Evolutionary conservation across 1,140 invertebrate genomes (phyloP).

Genomic region (Sinella curviseta): DNA sequence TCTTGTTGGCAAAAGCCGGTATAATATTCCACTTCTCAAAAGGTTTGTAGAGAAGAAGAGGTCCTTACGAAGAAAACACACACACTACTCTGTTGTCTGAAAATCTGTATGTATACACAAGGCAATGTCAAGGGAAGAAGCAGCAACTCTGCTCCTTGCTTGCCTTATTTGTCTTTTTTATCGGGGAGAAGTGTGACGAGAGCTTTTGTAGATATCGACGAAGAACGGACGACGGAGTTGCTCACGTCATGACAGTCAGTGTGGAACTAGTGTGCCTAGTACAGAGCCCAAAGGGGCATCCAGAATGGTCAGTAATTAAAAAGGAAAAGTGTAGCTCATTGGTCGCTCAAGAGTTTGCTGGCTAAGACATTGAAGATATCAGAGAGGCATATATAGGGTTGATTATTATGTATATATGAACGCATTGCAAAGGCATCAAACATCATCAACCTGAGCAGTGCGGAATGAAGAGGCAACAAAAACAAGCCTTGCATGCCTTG

Average conservation of each 20-base stretch:
- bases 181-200: constrained; percentile 27
- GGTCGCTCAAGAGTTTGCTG: constrained; percentile 28
- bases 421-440: background rate
- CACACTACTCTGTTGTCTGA: background rate
- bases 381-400: background rate
- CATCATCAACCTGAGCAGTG: background rate
- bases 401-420: background rate
- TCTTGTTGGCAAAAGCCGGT: constrained; percentile 4
- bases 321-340: constrained; percentile 47
- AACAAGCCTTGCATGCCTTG: background rate
- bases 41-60: background rate
- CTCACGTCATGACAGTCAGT: constrained; percentile 37
- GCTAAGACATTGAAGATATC: constrained; percentile 21
- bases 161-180: background rate
- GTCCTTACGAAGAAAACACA: background rate
- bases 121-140: background rate
- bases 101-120: background rate
- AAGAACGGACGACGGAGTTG: constrained; percentile 28
- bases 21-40: background rate
- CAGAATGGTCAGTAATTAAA: constrained; percentile 50
- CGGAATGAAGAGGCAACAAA: background rate
- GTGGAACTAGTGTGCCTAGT: constrained; percentile 33
- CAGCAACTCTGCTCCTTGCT: background rate
- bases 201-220: constrained; percentile 1
- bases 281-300: constrained; percentile 31